A percentile compares a stretch with the other conserved stretches of the same genome.
Evolutionary conservation across 2,888 invertebrate species (phyloP).

Genomic region (Cheilosia vernalis): DNA sequence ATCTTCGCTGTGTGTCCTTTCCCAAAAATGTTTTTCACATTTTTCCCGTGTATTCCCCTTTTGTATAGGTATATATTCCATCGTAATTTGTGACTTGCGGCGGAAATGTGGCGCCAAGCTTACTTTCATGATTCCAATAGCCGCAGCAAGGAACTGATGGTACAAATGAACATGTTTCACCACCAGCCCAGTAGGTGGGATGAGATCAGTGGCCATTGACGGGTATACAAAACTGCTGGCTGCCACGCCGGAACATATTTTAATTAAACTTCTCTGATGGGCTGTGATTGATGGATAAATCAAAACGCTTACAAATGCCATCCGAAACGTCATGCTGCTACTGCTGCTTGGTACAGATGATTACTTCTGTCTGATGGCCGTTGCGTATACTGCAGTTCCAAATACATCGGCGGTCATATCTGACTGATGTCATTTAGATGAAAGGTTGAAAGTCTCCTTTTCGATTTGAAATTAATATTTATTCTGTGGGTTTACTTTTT

Average conservation of each 20-base stretch:
- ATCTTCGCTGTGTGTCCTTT: not conserved
- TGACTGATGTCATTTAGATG: conserved; percentile 27
- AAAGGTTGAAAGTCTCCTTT: conserved; percentile 14
- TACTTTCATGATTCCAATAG: not conserved
- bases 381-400: not conserved
- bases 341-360: not conserved
- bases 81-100: conserved; percentile 14
- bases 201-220: not conserved
- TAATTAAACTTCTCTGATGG: conserved; percentile 62
- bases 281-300: conserved; percentile 64
- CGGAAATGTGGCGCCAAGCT: conserved; percentile 41
- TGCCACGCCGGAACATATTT: conserved; percentile 44
- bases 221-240: not conserved
- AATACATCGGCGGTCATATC: conserved; percentile 16
- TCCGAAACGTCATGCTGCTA: not conserved
- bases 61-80: not conserved
- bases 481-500: not conserved
- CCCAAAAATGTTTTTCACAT: not conserved
- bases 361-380: not conserved
- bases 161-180: conserved; percentile 18
- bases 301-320: conserved; percentile 53
- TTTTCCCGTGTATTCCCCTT: conserved; percentile 6
- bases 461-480: conserved; percentile 26
- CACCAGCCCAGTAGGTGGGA: conserved; percentile 13
- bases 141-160: not conserved